Conservation (phyloP, 2,888 invertebrate species). For the Parthenolecanium corni region DNA sequence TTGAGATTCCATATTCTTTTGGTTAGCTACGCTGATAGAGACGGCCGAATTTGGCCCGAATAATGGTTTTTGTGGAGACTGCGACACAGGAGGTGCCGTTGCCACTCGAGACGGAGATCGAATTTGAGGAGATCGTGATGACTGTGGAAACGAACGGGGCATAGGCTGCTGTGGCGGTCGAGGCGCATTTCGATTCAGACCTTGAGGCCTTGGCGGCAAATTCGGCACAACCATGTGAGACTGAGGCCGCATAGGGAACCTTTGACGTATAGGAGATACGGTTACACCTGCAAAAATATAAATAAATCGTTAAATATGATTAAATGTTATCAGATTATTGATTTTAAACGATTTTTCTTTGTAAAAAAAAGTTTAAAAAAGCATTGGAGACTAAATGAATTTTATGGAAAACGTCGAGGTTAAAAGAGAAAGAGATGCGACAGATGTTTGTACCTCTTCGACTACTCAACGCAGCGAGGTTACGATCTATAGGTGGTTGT, state of each 20-base stretch:
- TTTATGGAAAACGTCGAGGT: too few species aligned
- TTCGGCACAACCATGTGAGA: constrained; percentile 39
- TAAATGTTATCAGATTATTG: neutral
- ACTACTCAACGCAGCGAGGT: too few species aligned
- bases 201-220: neutral
- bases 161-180: neutral
- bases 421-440: too few species aligned
- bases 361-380: too few species aligned
- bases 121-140: neutral
- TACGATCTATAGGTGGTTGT: too few species aligned
- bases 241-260: constrained; percentile 37
- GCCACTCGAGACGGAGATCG: neutral
- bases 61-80: constrained; percentile 1
- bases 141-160: neutral
- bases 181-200: neutral
- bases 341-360: neutral
- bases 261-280: constrained; percentile 28
- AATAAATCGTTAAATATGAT: neutral
- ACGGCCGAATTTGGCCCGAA: constrained; percentile 26
- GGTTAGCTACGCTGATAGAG: constrained; percentile 18
- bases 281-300: constrained; percentile 19
- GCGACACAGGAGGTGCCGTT: neutral
- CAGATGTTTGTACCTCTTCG: too few species aligned
- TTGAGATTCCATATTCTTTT: constrained; percentile 11
- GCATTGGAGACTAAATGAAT: too few species aligned